Evolutionary conservation across 2,888 invertebrate species (phyloP).

Genomic region (Crossocerus cetratus): DNA sequence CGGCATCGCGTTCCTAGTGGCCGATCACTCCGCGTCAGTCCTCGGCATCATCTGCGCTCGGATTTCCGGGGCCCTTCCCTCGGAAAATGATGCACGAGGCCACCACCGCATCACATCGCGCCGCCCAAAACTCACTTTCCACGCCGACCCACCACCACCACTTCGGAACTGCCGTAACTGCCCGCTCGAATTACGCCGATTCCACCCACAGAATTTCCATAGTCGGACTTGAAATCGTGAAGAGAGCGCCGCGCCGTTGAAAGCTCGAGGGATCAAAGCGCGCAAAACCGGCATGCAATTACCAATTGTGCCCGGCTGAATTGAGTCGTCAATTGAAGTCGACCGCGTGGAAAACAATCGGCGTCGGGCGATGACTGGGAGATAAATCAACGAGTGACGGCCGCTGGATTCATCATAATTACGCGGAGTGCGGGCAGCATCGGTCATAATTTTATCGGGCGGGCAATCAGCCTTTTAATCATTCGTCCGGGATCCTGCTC

Average conservation of each 20-base stretch:
- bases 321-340: not conserved
- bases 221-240: too few relatives aligned
- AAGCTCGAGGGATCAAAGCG: not conserved
- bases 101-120: too few relatives aligned
- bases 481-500: constrained; percentile 1
- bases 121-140: constrained; percentile 16
- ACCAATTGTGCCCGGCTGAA: not conserved
- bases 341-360: not conserved
- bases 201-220: constrained; percentile 15
- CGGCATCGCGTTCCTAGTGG: constrained; percentile 35
- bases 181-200: not conserved
- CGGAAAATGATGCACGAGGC: constrained; percentile 4
- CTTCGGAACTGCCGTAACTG: constrained; percentile 14
- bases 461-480: constrained; percentile 5
- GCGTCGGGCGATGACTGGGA: not conserved
- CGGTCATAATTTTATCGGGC: constrained; percentile 4
- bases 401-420: not conserved
- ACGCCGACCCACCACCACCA: not conserved
- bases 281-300: too few relatives aligned
- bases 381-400: constrained; percentile 10
- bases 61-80: not conserved
- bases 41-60: constrained; percentile 40
- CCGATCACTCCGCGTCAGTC: constrained; percentile 50
- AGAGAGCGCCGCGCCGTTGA: too few relatives aligned
- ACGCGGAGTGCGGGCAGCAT: not conserved